phyloP scores from a whole-genome alignment of 2,797 vertebrate species.

The Xiphophorus birchmanni region DNA sequence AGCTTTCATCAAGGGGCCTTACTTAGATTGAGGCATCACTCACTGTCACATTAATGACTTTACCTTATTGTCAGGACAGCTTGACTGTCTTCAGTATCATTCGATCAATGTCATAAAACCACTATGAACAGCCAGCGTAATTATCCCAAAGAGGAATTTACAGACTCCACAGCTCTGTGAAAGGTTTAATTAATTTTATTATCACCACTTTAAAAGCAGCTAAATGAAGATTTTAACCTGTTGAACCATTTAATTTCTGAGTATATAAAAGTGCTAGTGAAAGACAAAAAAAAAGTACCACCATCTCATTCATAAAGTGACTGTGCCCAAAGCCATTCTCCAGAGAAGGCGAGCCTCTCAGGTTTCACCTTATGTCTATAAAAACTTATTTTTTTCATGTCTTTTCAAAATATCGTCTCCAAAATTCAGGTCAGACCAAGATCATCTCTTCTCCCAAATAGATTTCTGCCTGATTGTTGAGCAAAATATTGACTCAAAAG shows the following conservation, averaged over 20 bases:
- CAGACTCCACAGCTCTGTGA: background rate
- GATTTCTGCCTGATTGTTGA: background rate
- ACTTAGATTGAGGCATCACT: constrained; percentile 33
- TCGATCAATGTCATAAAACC: constrained; percentile 32
- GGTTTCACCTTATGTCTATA: background rate
- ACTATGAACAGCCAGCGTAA: constrained; percentile 11
- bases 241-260: constrained; percentile 3
- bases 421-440: background rate
- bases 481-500: background rate
- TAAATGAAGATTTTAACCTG: background rate
- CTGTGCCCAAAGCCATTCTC: background rate
- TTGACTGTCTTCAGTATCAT: constrained; percentile 40
- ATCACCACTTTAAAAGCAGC: constrained; percentile 12
- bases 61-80: constrained; percentile 44
- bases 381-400: background rate
- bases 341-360: too few species aligned
- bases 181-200: constrained; percentile 20
- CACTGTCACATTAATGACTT: constrained; percentile 38
- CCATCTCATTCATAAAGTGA: constrained; percentile 1
- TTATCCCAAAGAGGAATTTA: constrained; percentile 27
- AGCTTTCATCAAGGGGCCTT: constrained; percentile 19
- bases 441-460: background rate
- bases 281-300: background rate
- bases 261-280: background rate
- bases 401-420: background rate